Conservation (phyloP, 2,888 invertebrate genomes). For the Chelonus formosanus region DNA sequence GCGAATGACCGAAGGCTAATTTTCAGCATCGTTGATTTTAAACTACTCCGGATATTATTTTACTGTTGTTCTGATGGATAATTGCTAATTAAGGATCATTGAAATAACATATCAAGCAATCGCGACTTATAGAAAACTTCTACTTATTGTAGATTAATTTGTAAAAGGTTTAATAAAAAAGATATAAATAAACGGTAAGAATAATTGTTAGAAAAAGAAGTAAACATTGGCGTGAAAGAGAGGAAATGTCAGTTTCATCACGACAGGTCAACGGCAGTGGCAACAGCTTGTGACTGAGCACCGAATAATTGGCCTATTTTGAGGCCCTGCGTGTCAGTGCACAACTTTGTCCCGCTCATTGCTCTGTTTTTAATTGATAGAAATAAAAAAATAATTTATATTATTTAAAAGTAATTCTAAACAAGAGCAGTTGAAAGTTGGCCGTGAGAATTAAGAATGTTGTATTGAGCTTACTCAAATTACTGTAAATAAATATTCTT, state of each 20-base stretch:
- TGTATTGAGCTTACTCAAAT: background rate
- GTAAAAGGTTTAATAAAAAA: no score
- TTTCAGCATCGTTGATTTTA: constrained; percentile 39
- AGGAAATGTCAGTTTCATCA: constrained; percentile 46
- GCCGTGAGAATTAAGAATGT: background rate
- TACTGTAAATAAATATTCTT: no score
- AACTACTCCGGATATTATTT: constrained; percentile 28
- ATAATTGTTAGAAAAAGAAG: constrained; percentile 1
- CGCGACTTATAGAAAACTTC: no score
- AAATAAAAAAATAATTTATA: constrained; percentile 5
- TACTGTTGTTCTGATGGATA: constrained; percentile 3
- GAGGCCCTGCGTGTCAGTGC: constrained; percentile 28
- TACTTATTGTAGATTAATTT: no score
- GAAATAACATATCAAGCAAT: no score
- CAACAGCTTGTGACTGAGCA: constrained; percentile 50
- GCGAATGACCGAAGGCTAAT: constrained; percentile 39
- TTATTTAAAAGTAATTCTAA: no score
- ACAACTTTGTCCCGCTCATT: constrained; percentile 24
- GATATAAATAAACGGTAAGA: no score
- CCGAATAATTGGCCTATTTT: constrained; percentile 41
- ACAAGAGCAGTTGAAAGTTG: no score
- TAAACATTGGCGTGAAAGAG: constrained; percentile 28
- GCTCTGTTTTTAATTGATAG: constrained; percentile 1
- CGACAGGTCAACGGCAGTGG: constrained; percentile 37
- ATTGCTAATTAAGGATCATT: background rate